A percentile compares a stretch with the other conserved stretches of the same genome.
Conservation (phyloP, 2,113 vertebrate genomes). For the Paramisgurnus dabryanus region DNA sequence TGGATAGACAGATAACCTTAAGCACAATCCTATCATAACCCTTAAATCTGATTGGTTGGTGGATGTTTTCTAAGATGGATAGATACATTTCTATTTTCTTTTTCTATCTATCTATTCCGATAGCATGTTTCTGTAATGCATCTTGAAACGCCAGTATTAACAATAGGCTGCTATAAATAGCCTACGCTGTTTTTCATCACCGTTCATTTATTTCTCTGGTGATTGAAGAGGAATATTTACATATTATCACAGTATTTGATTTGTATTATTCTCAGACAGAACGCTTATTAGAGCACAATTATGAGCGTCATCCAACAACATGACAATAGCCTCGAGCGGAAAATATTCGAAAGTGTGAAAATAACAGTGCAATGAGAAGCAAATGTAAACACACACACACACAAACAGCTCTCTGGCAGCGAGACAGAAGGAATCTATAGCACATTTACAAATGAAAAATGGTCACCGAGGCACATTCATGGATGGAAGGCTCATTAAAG, state of each 20-base stretch:
- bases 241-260: neutral
- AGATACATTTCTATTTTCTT: too few relatives aligned
- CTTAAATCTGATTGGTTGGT: too few relatives aligned
- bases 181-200: neutral
- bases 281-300: slow-evolving; percentile 30
- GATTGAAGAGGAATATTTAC: neutral
- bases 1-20: too few relatives aligned
- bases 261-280: neutral
- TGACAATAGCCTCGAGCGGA: slow-evolving; percentile 26
- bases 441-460: slow-evolving; percentile 69
- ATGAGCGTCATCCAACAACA: slow-evolving; percentile 27
- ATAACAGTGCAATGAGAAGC: slow-evolving; percentile 18
- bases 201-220: slow-evolving; percentile 15
- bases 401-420: slow-evolving; percentile 50
- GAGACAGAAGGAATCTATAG: slow-evolving; percentile 59
- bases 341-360: slow-evolving; percentile 24
- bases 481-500: slow-evolving; percentile 67
- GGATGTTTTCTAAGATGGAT: too few relatives aligned
- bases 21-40: too few relatives aligned
- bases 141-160: neutral
- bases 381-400: slow-evolving; percentile 58
- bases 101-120: too few relatives aligned
- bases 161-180: neutral
- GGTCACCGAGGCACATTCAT: slow-evolving; percentile 60
- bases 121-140: too few relatives aligned